Evolutionary conservation across 2,113 vertebrate species (phyloP).

Genomic region (Hippocampus guttulatus): DNA sequence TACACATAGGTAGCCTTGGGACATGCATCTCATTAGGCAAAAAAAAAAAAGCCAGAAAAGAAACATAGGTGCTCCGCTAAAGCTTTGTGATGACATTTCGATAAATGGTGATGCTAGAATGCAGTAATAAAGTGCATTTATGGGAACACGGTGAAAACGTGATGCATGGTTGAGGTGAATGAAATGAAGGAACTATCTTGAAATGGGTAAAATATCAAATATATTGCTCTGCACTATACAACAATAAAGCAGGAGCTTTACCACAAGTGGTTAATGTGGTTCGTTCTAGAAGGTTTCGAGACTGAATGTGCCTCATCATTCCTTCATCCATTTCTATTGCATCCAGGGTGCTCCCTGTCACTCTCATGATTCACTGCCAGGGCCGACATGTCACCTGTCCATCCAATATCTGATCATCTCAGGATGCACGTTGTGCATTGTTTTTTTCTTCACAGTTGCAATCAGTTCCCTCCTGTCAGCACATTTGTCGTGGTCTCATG

Average conservation of each 20-base stretch:
- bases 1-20: not conserved
- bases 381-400: not conserved
- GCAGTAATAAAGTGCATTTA: not conserved
- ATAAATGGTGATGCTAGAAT: not conserved
- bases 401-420: not conserved
- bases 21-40: conserved; percentile 10
- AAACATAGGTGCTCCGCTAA: not conserved
- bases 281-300: not conserved
- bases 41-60: not conserved
- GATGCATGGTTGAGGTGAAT: not conserved
- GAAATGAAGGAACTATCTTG: not conserved
- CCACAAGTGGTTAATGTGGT: not conserved
- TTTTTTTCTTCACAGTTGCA: no score
- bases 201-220: not conserved
- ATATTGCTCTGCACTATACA: not conserved
- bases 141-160: not conserved
- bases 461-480: no score
- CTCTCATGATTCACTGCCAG: not conserved
- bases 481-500: no score
- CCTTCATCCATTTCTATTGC: not conserved
- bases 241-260: not conserved
- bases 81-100: not conserved
- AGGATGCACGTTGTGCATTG: no score
- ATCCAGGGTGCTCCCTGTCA: not conserved
- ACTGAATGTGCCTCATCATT: not conserved